Conservation (phyloP, 2,113 vertebrate genomes). For the Gymnobelideus leadbeateri region DNA sequence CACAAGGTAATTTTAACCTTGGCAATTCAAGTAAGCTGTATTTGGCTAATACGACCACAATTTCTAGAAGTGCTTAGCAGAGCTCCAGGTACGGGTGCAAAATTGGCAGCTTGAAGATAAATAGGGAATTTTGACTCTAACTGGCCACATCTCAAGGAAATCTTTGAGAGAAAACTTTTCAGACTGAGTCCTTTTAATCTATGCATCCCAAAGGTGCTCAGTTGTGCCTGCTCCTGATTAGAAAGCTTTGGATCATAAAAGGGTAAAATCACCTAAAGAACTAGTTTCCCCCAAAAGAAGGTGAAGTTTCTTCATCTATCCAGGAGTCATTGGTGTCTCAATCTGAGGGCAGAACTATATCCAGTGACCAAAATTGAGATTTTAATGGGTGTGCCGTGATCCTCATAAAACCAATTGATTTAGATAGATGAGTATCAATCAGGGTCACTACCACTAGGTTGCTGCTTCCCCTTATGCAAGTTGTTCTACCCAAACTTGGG, state of each 20-base stretch:
- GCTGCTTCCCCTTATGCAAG: neutral
- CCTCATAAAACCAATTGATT: neutral
- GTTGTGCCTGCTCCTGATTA: neutral
- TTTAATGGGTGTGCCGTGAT: neutral
- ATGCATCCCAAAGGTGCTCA: neutral
- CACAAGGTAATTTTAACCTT: neutral
- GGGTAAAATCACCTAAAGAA: neutral
- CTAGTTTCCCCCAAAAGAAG: neutral
- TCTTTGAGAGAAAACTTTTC: neutral
- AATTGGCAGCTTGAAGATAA: neutral
- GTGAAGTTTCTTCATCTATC: neutral
- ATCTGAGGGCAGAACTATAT: neutral
- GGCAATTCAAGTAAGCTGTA: neutral
- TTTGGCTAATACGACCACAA: neutral
- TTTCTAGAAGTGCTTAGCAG: neutral
- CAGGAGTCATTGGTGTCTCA: neutral
- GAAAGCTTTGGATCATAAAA: neutral
- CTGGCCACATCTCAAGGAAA: neutral
- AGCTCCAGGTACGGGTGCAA: neutral
- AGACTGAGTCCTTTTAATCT: neutral
- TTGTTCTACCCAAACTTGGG: too few relatives aligned
- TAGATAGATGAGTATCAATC: neutral
- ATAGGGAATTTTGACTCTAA: neutral
- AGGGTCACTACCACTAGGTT: neutral
- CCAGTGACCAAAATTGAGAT: neutral